Evolutionary conservation across 1,140 invertebrate species (phyloP).

Genomic region (Dinoponera quadriceps): DNA sequence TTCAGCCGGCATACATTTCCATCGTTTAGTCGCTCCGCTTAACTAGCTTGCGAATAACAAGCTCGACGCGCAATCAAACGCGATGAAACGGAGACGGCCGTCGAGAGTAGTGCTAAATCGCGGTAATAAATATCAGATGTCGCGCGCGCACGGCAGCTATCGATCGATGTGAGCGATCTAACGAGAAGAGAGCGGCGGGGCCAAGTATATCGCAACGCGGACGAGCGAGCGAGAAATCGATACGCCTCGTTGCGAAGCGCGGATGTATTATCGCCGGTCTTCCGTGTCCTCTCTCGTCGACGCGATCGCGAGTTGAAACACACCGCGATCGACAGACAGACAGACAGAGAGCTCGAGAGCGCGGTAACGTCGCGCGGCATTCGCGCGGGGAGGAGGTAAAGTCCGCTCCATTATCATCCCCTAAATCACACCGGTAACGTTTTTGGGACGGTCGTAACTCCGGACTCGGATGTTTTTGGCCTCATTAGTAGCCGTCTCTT

Average conservation of each 20-base stretch:
- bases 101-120: no score
- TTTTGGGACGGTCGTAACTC: conserved; percentile 82
- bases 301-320: conserved; percentile 26
- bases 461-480: conserved; percentile 81
- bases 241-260: conserved; percentile 7
- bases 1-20: not conserved
- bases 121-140: not conserved
- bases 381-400: conserved; percentile 67
- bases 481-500: conserved; percentile 83
- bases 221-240: conserved; percentile 19
- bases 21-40: not conserved
- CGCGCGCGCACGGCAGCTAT: not conserved
- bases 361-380: conserved; percentile 28
- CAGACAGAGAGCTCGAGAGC: conserved; percentile 10
- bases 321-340: conserved; percentile 28
- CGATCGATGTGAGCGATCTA: not conserved
- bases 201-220: not conserved
- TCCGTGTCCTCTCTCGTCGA: not conserved
- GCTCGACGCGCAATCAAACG: no score
- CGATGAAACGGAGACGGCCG: no score
- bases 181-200: not conserved
- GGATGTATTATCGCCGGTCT: conserved; percentile 20
- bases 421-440: conserved; percentile 83
- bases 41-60: no score
- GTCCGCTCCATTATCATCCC: conserved; percentile 82